phyloP scores from a whole-genome alignment of 2,888 invertebrate genomes.

The Magallana nippona region DNA sequence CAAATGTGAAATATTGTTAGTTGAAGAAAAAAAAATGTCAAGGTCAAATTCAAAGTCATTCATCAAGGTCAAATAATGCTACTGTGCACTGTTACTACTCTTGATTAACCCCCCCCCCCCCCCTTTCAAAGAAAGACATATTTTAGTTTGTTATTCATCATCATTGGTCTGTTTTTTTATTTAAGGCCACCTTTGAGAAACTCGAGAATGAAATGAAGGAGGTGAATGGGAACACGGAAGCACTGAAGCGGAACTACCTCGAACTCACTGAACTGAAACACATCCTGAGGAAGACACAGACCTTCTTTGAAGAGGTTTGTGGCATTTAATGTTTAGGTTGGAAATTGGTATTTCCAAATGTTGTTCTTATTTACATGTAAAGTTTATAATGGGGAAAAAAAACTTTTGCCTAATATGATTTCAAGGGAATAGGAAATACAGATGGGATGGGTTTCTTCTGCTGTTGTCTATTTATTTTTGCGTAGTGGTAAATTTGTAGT shows the following conservation, averaged over 20 bases:
- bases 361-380: no score
- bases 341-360: no score
- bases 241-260: slow-evolving; percentile 95
- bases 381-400: no score
- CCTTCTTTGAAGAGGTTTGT: slow-evolving; percentile 96
- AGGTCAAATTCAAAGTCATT: no score
- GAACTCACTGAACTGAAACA: slow-evolving; percentile 99
- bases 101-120: no score
- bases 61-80: no score
- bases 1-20: no score
- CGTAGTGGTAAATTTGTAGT: neutral
- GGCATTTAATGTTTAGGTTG: neutral
- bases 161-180: slow-evolving; percentile 18
- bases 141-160: neutral
- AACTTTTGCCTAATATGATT: no score
- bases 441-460: slow-evolving; percentile 1
- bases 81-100: no score
- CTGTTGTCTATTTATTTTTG: neutral
- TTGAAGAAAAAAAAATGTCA: no score
- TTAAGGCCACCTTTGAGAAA: slow-evolving; percentile 91
- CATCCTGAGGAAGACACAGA: slow-evolving; percentile 98
- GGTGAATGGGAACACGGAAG: slow-evolving; percentile 99
- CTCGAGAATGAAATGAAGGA: slow-evolving; percentile 98
- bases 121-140: no score
- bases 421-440: no score